Evolutionary conservation across 2,797 vertebrate species (phyloP).

Genomic region (Cygnus olor): DNA sequence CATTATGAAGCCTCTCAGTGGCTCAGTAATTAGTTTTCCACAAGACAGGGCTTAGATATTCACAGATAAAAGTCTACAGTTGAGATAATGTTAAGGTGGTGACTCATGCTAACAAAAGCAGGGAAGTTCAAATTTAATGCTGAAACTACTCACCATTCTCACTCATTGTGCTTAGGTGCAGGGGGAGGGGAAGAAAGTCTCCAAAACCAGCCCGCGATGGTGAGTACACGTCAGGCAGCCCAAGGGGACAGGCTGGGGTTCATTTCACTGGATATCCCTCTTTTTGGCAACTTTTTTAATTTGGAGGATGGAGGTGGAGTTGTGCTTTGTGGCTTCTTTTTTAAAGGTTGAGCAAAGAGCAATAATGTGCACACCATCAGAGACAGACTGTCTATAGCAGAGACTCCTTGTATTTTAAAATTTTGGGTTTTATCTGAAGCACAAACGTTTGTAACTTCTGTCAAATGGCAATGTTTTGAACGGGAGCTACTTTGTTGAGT

Average conservation of each 20-base stretch:
- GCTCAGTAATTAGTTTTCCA: constrained; percentile 89
- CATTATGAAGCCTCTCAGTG: constrained; percentile 88
- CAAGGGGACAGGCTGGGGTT: constrained; percentile 14
- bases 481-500: neutral
- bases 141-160: constrained; percentile 72
- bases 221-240: neutral
- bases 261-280: neutral
- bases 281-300: constrained; percentile 12
- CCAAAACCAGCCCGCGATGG: constrained; percentile 54
- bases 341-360: neutral
- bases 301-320: neutral
- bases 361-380: neutral
- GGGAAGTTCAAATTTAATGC: constrained; percentile 77
- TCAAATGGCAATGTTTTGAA: neutral
- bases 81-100: constrained; percentile 79
- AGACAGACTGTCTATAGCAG: neutral
- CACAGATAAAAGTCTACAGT: constrained; percentile 82
- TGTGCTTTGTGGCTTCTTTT: neutral
- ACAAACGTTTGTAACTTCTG: neutral
- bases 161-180: constrained; percentile 37
- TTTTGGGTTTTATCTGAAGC: neutral
- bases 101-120: constrained; percentile 79
- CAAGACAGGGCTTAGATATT: constrained; percentile 86
- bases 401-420: neutral
- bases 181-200: constrained; percentile 66